A percentile compares a stretch with the other conserved stretches of the same genome.
Evolutionary conservation across 2,113 vertebrate genomes (phyloP).

Genomic region (Zosterops japonicus): DNA sequence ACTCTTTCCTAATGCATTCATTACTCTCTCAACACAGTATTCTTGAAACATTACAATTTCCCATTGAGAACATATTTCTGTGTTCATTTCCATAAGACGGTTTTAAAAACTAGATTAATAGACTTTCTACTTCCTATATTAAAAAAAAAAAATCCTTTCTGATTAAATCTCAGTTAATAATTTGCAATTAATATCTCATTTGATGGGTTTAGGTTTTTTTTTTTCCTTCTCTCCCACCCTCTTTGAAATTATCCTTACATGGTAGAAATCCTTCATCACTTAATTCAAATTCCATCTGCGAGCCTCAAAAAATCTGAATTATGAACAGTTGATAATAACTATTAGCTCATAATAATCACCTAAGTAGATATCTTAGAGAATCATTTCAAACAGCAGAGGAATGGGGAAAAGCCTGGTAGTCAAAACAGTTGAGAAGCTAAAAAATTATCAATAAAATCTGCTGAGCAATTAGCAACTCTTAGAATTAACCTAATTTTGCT

Average conservation of each 20-base stretch:
- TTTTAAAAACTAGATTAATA: conserved; percentile 10
- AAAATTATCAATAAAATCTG: background rate
- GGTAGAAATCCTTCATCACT: background rate
- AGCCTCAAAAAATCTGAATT: background rate
- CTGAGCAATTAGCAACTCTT: background rate
- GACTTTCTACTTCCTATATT: background rate
- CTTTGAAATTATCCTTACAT: background rate
- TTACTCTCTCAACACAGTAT: background rate
- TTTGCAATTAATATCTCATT: background rate
- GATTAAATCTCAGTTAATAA: background rate
- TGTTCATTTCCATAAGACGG: conserved; percentile 8
- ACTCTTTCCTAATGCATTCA: conserved; percentile 18
- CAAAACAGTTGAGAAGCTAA: background rate
- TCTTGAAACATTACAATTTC: conserved; percentile 6
- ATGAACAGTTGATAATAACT: background rate
- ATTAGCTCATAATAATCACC: background rate
- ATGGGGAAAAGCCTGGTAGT: background rate
- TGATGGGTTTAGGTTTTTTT: background rate
- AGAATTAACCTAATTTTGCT: background rate
- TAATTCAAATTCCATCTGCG: background rate
- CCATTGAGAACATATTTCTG: conserved; percentile 19
- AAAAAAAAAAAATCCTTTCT: background rate
- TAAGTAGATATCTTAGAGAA: background rate
- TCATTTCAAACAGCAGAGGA: background rate
- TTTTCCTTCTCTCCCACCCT: fast-evolving